Evolutionary conservation across 1,140 invertebrate genomes (phyloP).

Genomic region (Drosophila sturtevanti): DNA sequence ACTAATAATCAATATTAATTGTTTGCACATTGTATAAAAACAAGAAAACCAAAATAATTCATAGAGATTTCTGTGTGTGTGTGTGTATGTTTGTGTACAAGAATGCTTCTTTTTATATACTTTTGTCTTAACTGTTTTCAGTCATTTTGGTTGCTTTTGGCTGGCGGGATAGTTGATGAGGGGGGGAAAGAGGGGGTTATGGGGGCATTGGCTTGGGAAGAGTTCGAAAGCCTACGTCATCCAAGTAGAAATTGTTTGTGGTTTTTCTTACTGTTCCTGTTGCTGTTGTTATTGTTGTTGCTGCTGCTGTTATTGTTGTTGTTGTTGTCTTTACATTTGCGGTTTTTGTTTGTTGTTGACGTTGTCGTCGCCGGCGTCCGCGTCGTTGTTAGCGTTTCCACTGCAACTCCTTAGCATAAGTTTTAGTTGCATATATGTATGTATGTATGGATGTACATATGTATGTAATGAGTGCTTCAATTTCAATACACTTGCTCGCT

Average conservation of each 20-base stretch:
- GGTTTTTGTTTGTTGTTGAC: no score
- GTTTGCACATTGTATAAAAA: background rate
- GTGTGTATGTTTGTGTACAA: background rate
- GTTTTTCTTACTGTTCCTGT: background rate
- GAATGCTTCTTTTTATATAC: background rate
- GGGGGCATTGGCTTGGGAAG: background rate
- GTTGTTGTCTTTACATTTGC: background rate
- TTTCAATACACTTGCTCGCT: no score
- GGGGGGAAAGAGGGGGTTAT: background rate
- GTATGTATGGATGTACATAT: no score
- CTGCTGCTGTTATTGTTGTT: background rate
- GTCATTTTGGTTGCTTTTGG: background rate
- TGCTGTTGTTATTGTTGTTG: background rate
- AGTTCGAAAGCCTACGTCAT: background rate
- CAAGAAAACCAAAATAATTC: background rate
- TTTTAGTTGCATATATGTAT: no score
- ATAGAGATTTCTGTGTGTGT: no score
- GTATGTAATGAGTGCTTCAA: no score
- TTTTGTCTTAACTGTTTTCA: background rate
- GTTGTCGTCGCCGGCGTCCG: no score
- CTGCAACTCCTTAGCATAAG: no score
- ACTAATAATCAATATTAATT: background rate
- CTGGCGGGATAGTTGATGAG: no score
- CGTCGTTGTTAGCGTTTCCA: no score
- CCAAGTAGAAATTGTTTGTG: conserved; percentile 5